Conservation (phyloP, 2,888 invertebrate species). For the Harpalus rufipes region DNA sequence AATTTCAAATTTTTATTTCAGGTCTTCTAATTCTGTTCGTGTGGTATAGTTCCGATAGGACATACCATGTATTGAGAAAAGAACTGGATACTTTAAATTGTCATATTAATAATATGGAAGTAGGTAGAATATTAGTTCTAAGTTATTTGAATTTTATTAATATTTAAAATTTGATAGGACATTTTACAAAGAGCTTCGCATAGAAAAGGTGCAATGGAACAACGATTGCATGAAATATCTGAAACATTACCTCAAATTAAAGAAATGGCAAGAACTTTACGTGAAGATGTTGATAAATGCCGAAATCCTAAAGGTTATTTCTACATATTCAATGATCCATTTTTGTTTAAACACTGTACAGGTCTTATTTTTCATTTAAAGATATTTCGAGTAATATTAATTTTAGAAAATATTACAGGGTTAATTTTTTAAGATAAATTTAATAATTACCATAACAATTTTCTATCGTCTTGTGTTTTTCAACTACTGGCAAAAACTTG, state of each 20-base stretch:
- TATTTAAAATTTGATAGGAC: not conserved
- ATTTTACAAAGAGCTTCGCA: not conserved
- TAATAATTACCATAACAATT: no score
- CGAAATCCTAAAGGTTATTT: conserved; percentile 24
- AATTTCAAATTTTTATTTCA: not conserved
- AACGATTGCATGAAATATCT: conserved; percentile 35
- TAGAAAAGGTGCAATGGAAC: conserved; percentile 30
- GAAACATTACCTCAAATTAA: conserved; percentile 40
- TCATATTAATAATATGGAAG: conserved; percentile 41
- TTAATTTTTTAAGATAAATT: no score
- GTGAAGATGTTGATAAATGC: conserved; percentile 28
- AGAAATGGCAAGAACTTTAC: conserved; percentile 49
- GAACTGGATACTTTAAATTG: conserved; percentile 24
- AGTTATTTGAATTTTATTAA: not conserved
- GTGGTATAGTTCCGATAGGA: conserved; percentile 19
- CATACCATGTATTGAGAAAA: conserved; percentile 26
- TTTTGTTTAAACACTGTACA: no score
- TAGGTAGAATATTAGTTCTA: not conserved
- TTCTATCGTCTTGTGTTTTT: no score
- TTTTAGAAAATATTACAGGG: no score
- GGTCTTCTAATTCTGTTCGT: not conserved
- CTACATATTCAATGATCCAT: not conserved
- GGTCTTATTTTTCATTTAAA: no score
- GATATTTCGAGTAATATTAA: no score
- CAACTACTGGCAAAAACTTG: no score